phyloP scores from a whole-genome alignment of 2,888 invertebrate genomes.

The Caenorhabditis macrosperma region DNA sequence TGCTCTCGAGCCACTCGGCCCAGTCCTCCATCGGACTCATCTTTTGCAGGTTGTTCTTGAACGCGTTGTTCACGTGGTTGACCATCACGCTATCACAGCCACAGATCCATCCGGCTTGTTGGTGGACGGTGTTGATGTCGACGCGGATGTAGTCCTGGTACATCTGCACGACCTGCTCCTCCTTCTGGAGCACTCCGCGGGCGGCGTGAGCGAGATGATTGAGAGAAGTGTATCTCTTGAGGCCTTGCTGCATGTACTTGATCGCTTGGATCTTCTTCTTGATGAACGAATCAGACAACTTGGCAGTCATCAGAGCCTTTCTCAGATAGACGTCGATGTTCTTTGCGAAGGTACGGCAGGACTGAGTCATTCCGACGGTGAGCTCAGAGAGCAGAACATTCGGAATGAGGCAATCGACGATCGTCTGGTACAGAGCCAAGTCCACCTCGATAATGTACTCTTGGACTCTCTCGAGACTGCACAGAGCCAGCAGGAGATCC shows the following conservation, averaged over 20 bases:
- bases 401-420: constrained; percentile 95
- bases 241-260: constrained; percentile 80
- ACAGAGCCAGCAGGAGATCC: constrained; percentile 80
- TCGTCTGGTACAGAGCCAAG: constrained; percentile 91
- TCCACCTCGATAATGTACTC: constrained; percentile 82
- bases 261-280: constrained; percentile 85
- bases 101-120: constrained; percentile 96
- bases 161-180: constrained; percentile 96
- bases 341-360: constrained; percentile 93
- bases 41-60: constrained; percentile 85
- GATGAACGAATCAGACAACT: constrained; percentile 81
- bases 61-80: constrained; percentile 63
- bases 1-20: constrained; percentile 96
- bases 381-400: constrained; percentile 87
- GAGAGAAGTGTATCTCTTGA: constrained; percentile 93
- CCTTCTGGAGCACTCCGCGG: constrained; percentile 94
- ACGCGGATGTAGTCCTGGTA: constrained; percentile 94
- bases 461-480: constrained; percentile 81
- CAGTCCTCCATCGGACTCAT: constrained; percentile 96
- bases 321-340: constrained; percentile 90
- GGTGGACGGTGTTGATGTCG: constrained; percentile 95
- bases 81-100: constrained; percentile 92
- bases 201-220: constrained; percentile 97
- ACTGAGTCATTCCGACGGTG: constrained; percentile 89
- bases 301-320: constrained; percentile 83